Evolutionary conservation across 2,888 invertebrate genomes (phyloP).

Genomic region (Tenthredo scrophulariae): DNA sequence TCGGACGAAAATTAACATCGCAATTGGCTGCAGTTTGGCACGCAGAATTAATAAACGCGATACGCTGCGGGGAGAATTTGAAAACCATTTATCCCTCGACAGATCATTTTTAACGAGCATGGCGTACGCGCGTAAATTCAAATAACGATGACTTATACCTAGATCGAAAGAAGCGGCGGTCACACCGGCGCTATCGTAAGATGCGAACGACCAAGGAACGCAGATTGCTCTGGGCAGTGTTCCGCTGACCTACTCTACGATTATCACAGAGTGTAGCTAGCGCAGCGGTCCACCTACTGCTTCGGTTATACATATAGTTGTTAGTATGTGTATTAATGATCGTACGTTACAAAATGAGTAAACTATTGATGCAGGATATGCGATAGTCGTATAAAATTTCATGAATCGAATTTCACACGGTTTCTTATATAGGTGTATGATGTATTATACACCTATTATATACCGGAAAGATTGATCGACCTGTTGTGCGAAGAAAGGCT

Average conservation of each 20-base stretch:
- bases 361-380: neutral
- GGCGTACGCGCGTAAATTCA: neutral
- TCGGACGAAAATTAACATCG: neutral
- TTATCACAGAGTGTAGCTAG: constrained; percentile 71
- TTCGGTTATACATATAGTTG: neutral
- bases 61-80: neutral
- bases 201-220: constrained; percentile 70
- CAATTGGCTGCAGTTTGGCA: too few species aligned
- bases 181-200: constrained; percentile 34
- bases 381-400: neutral
- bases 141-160: constrained; percentile 30
- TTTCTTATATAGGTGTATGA: neutral
- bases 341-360: neutral
- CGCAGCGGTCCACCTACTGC: constrained; percentile 42
- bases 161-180: constrained; percentile 25
- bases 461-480: constrained; percentile 39
- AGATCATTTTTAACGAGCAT: constrained; percentile 10
- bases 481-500: constrained; percentile 29
- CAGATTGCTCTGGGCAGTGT: constrained; percentile 76
- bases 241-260: constrained; percentile 77
- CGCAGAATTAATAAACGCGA: neutral
- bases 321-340: neutral
- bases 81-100: neutral
- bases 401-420: neutral
- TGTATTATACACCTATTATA: neutral